phyloP scores from a whole-genome alignment of 2,888 invertebrate species.

The Crematogaster levior region DNA sequence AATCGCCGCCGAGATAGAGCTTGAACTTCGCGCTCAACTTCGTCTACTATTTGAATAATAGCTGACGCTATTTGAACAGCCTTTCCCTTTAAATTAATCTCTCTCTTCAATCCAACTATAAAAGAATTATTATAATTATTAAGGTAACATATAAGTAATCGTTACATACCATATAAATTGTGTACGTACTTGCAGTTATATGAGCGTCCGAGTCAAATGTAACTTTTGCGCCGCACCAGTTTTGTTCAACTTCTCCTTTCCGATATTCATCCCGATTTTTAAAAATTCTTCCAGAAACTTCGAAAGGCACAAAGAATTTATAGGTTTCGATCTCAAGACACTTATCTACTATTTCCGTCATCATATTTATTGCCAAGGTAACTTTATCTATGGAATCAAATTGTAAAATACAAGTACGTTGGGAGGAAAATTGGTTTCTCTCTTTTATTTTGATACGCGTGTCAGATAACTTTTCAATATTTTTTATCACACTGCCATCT shows the following conservation, averaged over 20 bases:
- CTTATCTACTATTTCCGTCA: constrained; percentile 90
- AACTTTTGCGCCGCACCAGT: constrained; percentile 91
- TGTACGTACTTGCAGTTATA: background rate
- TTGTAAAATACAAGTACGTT: constrained; percentile 90
- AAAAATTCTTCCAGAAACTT: constrained; percentile 90
- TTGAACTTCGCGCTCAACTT: constrained; percentile 86
- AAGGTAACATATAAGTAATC: no score
- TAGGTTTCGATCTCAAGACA: constrained; percentile 90
- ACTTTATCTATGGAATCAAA: constrained; percentile 89
- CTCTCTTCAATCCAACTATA: constrained; percentile 70
- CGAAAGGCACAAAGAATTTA: constrained; percentile 89
- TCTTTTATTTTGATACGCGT: constrained; percentile 88
- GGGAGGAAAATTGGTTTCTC: constrained; percentile 86
- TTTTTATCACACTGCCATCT: constrained; percentile 91
- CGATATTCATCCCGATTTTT: constrained; percentile 88
- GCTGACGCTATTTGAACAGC: constrained; percentile 92
- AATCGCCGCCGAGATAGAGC: background rate
- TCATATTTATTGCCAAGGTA: constrained; percentile 88
- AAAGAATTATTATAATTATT: background rate
- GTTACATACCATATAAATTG: background rate
- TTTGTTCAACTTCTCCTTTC: constrained; percentile 91
- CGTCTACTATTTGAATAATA: constrained; percentile 90
- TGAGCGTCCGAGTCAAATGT: constrained; percentile 86
- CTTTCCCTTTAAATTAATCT: constrained; percentile 88
- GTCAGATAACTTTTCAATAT: constrained; percentile 91